Base-by-base conservation (phyloP, 2,888 invertebrate species). In the Amphipyra tragopoginis region DNA sequence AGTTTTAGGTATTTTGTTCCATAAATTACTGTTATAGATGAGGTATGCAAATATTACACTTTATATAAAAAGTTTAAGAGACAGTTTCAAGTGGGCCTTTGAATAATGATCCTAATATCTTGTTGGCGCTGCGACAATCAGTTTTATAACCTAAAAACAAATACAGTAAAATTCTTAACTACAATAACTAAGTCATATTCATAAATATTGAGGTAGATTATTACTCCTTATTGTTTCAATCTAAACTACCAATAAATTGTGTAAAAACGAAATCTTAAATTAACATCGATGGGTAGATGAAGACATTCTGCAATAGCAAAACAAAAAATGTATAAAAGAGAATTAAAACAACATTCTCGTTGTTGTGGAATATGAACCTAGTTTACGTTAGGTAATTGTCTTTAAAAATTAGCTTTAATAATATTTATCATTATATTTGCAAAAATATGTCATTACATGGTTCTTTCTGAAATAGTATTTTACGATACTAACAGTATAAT, bases 141-240 rank as follows among this genome's bases (percentile, higher is more conserved):
- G 59, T 59, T 61, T 55, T 61, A 63, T 54, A 70, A 63, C 66
- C 51, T 66, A 54, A 73, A 70, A 74, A 77, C 65, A 70, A 70
- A 65, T 65, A 60, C 64, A 66, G 48, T 60, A 68, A 62, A 69
- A 62, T 58, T 52, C 77, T 71, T 65, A 66, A 77, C 58, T 70
- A 70, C 21, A 70, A 52, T 68, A 69, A 65, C 76, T 79, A 72
- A 75, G 64, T 61, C 47, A 75, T 66, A 78, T 59, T 56, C 45
- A 65, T 72, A 72, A 59, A 63, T 63, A 79, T 69, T 73, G 77
- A 77, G 77, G 76, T 79, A 78, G 73, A 72, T 75, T 68, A 58
- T 63, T 55, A 72, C 63, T 71, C 62, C 58, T 58, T 72, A 57
- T 57, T 40, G 39, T 65, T 58, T 65, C 15, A 47, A 52, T 52